Evolutionary conservation across 30 jellyfish, hydroid and myxozoan species (phyloP).

Genomic region (Catostylus mosaicus): DNA sequence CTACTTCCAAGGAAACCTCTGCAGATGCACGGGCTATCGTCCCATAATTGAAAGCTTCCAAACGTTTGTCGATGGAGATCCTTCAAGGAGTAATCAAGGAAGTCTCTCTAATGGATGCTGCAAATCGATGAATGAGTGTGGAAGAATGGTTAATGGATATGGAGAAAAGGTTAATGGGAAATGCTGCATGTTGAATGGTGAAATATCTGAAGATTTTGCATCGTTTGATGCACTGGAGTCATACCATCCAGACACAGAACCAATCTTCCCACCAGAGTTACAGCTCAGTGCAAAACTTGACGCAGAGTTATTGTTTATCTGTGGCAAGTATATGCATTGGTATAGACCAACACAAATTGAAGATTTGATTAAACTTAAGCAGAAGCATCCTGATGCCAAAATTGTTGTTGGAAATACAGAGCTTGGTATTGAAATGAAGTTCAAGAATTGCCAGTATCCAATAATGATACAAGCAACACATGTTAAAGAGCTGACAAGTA

Average conservation of each 20-base stretch:
- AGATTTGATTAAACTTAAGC: background rate
- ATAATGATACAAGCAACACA: slow-evolving; percentile 36
- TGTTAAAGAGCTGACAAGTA: slow-evolving; percentile 13
- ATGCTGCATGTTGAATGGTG: slow-evolving; percentile 31
- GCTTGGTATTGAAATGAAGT: slow-evolving; percentile 31
- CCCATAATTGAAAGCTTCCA: slow-evolving; percentile 60
- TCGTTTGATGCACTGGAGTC: background rate
- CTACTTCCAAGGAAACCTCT: slow-evolving; percentile 49
- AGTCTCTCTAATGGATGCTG: slow-evolving; percentile 9
- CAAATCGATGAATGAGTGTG: background rate
- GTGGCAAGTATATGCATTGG: slow-evolving; percentile 25
- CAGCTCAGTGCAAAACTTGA: slow-evolving; percentile 43
- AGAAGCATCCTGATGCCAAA: slow-evolving; percentile 25
- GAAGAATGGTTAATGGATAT: slow-evolving; percentile 2
- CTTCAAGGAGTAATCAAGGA: background rate
- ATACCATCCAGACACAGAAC: slow-evolving; percentile 13
- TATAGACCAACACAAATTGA: slow-evolving; percentile 22
- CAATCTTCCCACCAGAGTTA: slow-evolving; percentile 53
- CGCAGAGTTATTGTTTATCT: slow-evolving; percentile 26
- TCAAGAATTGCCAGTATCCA: slow-evolving; percentile 43
- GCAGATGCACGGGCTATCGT: slow-evolving; percentile 70
- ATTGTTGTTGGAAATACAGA: slow-evolving; percentile 39
- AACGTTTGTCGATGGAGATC: slow-evolving; percentile 23
- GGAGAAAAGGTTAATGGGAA: slow-evolving; percentile 2
- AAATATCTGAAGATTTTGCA: background rate